A percentile compares a stretch with the other conserved stretches of the same genome.
Evolutionary conservation across 2,888 invertebrate species (phyloP).

Genomic region (Xestoiulus laeticollis): DNA sequence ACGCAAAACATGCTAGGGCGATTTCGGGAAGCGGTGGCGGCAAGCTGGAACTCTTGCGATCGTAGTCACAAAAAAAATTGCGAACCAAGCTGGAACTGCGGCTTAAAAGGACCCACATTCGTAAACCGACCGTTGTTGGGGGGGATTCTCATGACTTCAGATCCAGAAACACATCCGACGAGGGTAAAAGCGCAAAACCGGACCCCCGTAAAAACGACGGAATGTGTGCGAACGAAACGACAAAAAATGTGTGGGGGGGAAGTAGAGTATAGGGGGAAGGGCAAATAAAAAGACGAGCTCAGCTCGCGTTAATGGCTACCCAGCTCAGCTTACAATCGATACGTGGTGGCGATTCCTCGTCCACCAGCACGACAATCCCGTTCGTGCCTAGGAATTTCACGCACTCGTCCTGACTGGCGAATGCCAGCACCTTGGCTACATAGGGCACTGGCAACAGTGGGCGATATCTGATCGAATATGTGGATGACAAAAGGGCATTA

Average conservation of each 20-base stretch:
- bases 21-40: neutral
- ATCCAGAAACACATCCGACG: neutral
- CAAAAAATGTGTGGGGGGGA: neutral
- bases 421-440: conserved; percentile 87
- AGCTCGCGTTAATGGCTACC: conserved; percentile 45
- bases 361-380: conserved; percentile 71
- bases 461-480: conserved; percentile 79
- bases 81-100: neutral
- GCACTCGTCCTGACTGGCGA: conserved; percentile 83
- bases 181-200: neutral
- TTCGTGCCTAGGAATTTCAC: conserved; percentile 87
- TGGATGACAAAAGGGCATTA: conserved; percentile 40
- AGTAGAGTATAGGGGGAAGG: neutral
- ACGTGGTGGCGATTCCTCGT: conserved; percentile 70
- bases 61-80: too few species aligned
- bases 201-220: neutral
- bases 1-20: too few species aligned
- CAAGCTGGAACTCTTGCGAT: too few species aligned
- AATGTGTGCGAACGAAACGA: neutral
- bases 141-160: neutral
- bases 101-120: conserved; percentile 48
- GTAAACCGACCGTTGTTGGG: neutral
- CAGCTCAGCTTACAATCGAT: conserved; percentile 87
- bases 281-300: neutral
- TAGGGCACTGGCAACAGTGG: conserved; percentile 87